Conservation (phyloP, 2,797 vertebrate species). For the Oophaga sylvatica region DNA sequence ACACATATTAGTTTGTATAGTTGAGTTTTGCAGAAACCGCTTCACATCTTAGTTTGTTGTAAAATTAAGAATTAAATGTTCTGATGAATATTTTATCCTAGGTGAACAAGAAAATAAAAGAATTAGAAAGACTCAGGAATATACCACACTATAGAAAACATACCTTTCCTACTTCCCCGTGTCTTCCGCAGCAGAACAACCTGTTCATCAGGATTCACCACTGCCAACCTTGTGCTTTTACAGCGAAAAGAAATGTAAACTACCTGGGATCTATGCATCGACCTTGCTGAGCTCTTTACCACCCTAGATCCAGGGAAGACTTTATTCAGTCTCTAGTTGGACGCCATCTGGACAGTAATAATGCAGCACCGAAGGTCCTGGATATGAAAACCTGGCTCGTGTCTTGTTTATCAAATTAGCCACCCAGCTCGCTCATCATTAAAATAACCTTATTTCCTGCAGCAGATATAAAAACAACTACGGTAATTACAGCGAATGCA, state of each 20-base stretch:
- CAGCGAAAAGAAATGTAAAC: background rate
- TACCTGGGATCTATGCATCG: background rate
- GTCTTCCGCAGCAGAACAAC: background rate
- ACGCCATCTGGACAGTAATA: background rate
- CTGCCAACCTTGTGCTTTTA: background rate
- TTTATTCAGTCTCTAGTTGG: background rate
- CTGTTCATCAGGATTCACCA: slow-evolving; percentile 5
- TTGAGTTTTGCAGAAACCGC: background rate
- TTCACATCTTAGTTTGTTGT: background rate
- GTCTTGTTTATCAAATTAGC: slow-evolving; percentile 35
- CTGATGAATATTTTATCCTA: background rate
- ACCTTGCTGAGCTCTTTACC: slow-evolving; percentile 12
- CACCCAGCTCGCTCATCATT: slow-evolving; percentile 12
- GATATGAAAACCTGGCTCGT: slow-evolving; percentile 7
- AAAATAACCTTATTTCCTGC: slow-evolving; percentile 45
- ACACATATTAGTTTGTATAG: too few relatives aligned
- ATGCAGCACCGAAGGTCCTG: background rate
- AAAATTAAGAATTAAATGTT: background rate
- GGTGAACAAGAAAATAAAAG: background rate
- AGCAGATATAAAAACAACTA: slow-evolving; percentile 33
- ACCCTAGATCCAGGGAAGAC: background rate
- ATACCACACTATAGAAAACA: background rate
- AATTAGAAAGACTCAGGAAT: background rate
- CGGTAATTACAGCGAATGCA: slow-evolving; percentile 26
- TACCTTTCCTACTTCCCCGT: background rate